phyloP scores from a whole-genome alignment of 1,140 invertebrate genomes.

The Dolichoris vasculosae region DNA sequence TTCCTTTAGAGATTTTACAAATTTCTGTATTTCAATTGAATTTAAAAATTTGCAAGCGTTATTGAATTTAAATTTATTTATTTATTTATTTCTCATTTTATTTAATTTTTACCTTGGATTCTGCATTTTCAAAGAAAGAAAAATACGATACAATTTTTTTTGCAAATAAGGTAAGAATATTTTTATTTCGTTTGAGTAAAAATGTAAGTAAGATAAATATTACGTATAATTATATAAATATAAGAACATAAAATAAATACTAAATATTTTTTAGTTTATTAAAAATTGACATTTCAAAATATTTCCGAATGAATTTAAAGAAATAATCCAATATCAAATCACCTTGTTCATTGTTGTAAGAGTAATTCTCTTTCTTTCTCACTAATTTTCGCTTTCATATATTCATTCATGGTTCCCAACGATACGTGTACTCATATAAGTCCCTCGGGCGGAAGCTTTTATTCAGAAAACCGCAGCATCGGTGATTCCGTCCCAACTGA shows the following conservation, averaged over 20 bases:
- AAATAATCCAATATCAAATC: background rate
- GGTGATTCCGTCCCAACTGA: background rate
- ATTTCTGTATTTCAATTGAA: background rate
- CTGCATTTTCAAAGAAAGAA: background rate
- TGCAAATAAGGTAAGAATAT: background rate
- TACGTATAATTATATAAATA: background rate
- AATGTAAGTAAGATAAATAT: background rate
- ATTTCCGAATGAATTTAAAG: background rate
- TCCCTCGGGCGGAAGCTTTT: background rate
- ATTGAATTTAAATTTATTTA: no score
- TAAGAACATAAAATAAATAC: no score
- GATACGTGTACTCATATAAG: background rate
- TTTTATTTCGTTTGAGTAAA: background rate
- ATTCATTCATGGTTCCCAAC: background rate
- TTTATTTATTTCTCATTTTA: no score
- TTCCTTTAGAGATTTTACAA: background rate
- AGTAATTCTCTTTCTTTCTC: background rate
- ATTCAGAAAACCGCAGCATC: background rate
- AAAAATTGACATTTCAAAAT: background rate
- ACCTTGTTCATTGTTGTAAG: background rate
- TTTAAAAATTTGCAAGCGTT: background rate
- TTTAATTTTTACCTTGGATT: no score
- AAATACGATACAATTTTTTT: background rate
- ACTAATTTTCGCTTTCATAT: background rate
- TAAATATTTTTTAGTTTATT: no score